A percentile compares a stretch with the other conserved stretches of the same genome.
Conservation (phyloP, 1,140 invertebrate genomes). For the Stegodyphus mimosarum region DNA sequence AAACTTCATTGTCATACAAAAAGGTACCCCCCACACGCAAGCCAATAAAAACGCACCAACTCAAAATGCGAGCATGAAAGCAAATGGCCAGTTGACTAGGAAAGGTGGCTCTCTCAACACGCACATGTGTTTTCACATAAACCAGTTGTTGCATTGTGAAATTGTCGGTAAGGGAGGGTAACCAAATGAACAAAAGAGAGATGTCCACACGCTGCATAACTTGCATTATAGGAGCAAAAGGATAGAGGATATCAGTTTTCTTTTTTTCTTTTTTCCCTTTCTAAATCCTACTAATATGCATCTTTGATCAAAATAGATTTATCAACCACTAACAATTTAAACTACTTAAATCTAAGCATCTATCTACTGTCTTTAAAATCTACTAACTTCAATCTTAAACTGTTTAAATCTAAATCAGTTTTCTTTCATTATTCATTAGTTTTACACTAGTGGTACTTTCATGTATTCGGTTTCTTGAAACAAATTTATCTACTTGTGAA, state of each 20-base stretch:
- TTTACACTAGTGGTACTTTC: too few relatives aligned
- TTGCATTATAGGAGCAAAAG: too few relatives aligned
- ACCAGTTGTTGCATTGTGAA: constrained; percentile 28
- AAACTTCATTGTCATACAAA: neutral
- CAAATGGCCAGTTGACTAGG: constrained; percentile 3
- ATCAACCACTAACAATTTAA: neutral
- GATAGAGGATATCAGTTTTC: too few relatives aligned
- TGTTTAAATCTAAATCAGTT: too few relatives aligned
- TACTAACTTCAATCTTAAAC: too few relatives aligned
- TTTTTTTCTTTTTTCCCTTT: neutral
- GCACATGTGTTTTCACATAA: constrained; percentile 22
- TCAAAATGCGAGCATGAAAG: neutral
- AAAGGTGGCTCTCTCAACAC: constrained; percentile 21
- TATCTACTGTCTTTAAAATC: too few relatives aligned
- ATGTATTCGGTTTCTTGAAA: too few relatives aligned
- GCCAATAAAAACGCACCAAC: constrained; percentile 12
- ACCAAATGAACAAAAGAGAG: neutral
- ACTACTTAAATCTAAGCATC: neutral
- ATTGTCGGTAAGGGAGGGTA: neutral
- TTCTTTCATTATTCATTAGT: too few relatives aligned
- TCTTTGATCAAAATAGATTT: constrained; percentile 4
- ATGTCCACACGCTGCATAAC: too few relatives aligned
- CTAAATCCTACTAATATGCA: too few relatives aligned
- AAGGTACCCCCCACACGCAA: neutral
- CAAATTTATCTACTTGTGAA: too few relatives aligned